These are phyloP conservation scores for Euura lappo DNA, from an alignment of 1,140 invertebrate species.

Conservation along the genomic window DNA sequence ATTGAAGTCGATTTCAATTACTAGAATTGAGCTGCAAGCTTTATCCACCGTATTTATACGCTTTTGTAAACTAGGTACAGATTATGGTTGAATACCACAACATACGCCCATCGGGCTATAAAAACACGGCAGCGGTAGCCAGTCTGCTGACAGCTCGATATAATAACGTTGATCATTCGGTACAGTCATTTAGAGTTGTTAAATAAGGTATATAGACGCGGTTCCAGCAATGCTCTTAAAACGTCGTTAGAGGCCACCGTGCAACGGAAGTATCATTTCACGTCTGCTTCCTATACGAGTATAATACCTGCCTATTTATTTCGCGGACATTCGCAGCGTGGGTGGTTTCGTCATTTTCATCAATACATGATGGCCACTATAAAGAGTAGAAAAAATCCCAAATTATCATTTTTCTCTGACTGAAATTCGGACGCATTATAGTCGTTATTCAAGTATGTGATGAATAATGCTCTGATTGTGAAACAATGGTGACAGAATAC, in stretches of 20 bases:
- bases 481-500: background rate
- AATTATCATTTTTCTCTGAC: too few relatives aligned
- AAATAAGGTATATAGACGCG: background rate
- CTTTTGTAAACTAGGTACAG: background rate
- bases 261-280: background rate
- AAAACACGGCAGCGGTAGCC: background rate
- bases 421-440: too few relatives aligned
- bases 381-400: too few relatives aligned
- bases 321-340: background rate
- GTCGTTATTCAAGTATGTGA: too few relatives aligned
- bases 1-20: background rate
- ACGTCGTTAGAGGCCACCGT: background rate
- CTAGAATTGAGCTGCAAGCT: too few relatives aligned
- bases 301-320: background rate
- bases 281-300: background rate
- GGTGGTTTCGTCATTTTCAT: background rate
- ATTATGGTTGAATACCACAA: background rate
- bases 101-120: background rate
- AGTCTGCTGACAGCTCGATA: background rate
- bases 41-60: background rate
- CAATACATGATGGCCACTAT: too few relatives aligned
- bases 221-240: background rate
- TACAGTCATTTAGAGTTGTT: slow-evolving; percentile 5
- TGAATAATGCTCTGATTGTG: background rate
- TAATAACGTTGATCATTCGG: background rate